phyloP scores from a whole-genome alignment of 2,888 invertebrate species.

The Cataglyphis albicans region DNA sequence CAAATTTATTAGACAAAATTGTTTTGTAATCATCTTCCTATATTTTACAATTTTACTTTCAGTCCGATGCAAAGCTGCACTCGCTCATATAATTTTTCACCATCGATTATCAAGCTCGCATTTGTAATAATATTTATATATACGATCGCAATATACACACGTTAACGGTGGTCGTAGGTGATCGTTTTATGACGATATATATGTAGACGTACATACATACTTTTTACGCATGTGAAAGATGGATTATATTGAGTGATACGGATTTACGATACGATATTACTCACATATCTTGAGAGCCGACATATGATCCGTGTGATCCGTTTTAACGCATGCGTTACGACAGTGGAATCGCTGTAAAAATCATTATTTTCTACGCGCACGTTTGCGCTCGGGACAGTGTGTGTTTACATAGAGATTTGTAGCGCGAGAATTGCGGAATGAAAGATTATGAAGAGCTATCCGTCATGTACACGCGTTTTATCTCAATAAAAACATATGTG shows the following conservation, averaged over 20 bases:
- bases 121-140: constrained; percentile 19
- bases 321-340: constrained; percentile 34
- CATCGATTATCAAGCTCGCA: constrained; percentile 26
- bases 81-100: constrained; percentile 11
- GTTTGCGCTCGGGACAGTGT: constrained; percentile 27
- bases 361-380: constrained; percentile 42
- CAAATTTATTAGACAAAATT: constrained; percentile 16
- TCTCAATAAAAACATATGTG: neutral
- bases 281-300: constrained; percentile 42
- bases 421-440: constrained; percentile 24
- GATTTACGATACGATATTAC: constrained; percentile 41
- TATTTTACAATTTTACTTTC: neutral
- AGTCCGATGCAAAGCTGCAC: constrained; percentile 35
- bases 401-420: constrained; percentile 25
- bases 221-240: constrained; percentile 35
- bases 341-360: constrained; percentile 41
- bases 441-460: constrained; percentile 38
- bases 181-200: constrained; percentile 37
- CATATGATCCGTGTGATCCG: constrained; percentile 19
- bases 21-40: neutral
- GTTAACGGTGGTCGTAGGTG: constrained; percentile 19
- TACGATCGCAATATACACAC: constrained; percentile 38
- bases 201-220: constrained; percentile 10
- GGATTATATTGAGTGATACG: constrained; percentile 28
- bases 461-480: neutral